Conservation (phyloP, 2,888 invertebrate species). For the Thysanoteuthis rhombus region DNA sequence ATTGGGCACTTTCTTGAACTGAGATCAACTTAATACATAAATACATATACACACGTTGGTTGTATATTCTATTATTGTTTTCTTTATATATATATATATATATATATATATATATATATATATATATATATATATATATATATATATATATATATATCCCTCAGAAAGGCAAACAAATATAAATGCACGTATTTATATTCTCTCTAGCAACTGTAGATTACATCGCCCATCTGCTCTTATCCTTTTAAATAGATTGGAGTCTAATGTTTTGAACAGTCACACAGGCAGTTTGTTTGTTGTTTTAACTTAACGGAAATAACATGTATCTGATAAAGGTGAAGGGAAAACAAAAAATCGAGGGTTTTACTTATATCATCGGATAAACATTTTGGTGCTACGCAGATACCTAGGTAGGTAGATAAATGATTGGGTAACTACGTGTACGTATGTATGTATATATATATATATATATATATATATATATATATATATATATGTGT, state of each 20-base stretch:
- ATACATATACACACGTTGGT: too few species aligned
- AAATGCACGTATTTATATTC: not conserved
- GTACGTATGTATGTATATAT: too few species aligned
- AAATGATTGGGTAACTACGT: not conserved
- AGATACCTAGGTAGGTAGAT: not conserved
- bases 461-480: too few species aligned
- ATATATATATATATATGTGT: too few species aligned
- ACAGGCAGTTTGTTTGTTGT: not conserved
- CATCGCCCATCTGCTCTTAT: not conserved
- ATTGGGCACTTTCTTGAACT: too few species aligned
- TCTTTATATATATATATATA: too few species aligned
- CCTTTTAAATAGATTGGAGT: not conserved
- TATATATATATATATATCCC: too few species aligned
- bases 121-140: too few species aligned
- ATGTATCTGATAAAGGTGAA: not conserved
- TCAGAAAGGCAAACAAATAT: not conserved
- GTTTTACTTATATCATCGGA: not conserved
- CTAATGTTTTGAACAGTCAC: not conserved
- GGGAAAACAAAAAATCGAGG: not conserved
- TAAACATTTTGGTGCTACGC: not conserved
- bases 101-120: too few species aligned
- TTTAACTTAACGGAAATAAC: not conserved
- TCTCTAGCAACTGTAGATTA: not conserved
- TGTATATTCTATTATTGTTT: too few species aligned
- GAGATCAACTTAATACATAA: too few species aligned